These are phyloP conservation scores for Hypanus sabinus DNA, from an alignment of 2,113 vertebrate genomes.

Conservation along the genomic window DNA sequence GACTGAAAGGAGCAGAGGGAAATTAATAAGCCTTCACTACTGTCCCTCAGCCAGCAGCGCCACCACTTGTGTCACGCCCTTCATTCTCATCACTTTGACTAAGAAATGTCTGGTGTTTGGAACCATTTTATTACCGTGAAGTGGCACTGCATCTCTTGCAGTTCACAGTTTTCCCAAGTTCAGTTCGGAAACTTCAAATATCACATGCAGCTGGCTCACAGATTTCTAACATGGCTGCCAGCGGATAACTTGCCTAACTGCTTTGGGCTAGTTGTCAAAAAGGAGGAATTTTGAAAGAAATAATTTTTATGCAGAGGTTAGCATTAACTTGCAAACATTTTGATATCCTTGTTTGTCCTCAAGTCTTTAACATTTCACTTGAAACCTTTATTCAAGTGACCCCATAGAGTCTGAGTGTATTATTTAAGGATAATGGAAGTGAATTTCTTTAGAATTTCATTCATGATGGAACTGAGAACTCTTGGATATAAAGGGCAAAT, in stretches of 20 bases:
- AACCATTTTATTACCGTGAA: no score
- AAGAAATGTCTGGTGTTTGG: no score
- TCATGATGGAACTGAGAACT: not conserved
- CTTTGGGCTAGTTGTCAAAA: not conserved
- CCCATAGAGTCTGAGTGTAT: not conserved
- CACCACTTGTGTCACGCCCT: no score
- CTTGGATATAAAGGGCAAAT: not conserved
- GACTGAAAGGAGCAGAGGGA: no score
- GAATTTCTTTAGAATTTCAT: not conserved
- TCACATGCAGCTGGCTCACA: not conserved
- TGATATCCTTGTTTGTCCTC: not conserved
- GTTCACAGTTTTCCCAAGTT: not conserved
- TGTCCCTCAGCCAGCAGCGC: no score
- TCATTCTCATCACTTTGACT: no score
- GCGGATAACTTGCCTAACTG: not conserved
- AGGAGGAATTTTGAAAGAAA: not conserved
- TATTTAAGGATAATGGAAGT: not conserved
- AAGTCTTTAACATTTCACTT: not conserved
- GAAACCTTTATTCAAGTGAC: not conserved
- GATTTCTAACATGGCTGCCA: not conserved
- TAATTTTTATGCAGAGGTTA: not conserved
- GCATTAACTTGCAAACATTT: not conserved
- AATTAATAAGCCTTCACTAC: no score
- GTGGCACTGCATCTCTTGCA: no score
- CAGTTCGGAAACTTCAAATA: not conserved